Evolutionary conservation across 2,888 invertebrate genomes (phyloP).

Genomic region (Argyresthia albistria): DNA sequence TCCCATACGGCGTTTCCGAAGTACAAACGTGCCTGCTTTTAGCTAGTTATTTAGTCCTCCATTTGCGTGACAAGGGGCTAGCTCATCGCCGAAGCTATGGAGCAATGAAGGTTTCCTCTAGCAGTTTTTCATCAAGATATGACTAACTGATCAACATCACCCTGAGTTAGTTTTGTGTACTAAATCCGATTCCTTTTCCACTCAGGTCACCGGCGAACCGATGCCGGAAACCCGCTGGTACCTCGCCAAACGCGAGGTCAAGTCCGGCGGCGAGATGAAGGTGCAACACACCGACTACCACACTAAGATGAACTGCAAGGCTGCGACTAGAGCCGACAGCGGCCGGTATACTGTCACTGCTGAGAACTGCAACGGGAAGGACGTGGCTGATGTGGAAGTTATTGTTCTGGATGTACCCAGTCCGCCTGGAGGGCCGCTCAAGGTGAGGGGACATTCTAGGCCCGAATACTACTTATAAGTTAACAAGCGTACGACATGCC

Average conservation of each 20-base stretch:
- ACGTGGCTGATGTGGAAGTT: conserved; percentile 94
- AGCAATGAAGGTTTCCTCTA: too few species aligned
- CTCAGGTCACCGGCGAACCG: conserved; percentile 85
- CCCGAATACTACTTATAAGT: too few species aligned
- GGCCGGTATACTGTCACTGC: conserved; percentile 94
- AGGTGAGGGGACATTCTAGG: conserved; percentile 60
- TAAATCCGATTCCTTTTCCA: too few species aligned
- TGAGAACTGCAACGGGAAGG: conserved; percentile 94
- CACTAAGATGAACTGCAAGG: conserved; percentile 85
- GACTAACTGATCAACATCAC: too few species aligned
- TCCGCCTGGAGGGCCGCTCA: conserved; percentile 92
- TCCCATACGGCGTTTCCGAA: too few species aligned
- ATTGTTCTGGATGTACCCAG: conserved; percentile 90
- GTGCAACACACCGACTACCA: conserved; percentile 88
- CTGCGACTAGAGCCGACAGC: conserved; percentile 88
- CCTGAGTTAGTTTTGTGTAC: too few species aligned
- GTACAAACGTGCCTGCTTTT: too few species aligned
- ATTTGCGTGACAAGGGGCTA: too few species aligned
- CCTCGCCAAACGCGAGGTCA: conserved; percentile 84
- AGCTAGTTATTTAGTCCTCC: too few species aligned
- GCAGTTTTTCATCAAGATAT: too few species aligned
- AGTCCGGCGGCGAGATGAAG: conserved; percentile 81
- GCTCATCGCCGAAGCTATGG: too few species aligned
- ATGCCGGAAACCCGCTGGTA: conserved; percentile 95
- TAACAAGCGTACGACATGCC: too few species aligned